phyloP scores from a whole-genome alignment of 2,888 invertebrate genomes.

The Kryphioiulus occultus region DNA sequence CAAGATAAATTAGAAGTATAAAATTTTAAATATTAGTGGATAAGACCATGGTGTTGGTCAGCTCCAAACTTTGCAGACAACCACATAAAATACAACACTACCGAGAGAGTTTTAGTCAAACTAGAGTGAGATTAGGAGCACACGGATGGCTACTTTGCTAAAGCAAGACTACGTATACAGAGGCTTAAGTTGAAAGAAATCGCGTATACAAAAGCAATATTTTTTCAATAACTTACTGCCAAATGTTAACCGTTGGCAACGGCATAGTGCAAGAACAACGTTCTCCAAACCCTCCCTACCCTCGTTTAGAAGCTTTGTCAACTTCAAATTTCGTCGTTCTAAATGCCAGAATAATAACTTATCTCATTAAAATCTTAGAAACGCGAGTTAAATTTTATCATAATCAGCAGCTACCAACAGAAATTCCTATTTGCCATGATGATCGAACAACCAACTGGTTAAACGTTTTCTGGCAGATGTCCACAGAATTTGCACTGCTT shows the following conservation, averaged over 20 bases:
- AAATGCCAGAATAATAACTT: neutral
- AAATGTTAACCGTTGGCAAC: neutral
- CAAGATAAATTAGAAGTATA: neutral
- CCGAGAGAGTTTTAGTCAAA: neutral
- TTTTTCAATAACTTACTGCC: conserved; percentile 31
- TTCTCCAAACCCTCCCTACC: conserved; percentile 30
- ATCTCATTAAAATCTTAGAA: neutral
- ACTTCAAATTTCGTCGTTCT: neutral
- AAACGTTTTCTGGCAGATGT: neutral
- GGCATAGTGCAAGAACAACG: neutral
- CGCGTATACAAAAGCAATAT: conserved; percentile 31
- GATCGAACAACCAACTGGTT: neutral
- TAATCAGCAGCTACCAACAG: neutral
- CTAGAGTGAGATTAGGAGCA: conserved; percentile 25
- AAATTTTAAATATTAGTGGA: neutral
- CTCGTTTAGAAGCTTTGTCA: neutral
- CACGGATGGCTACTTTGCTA: conserved; percentile 1
- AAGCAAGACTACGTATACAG: conserved; percentile 25
- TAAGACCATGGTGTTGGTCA: neutral
- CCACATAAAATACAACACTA: neutral
- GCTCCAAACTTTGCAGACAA: neutral
- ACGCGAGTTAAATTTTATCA: neutral
- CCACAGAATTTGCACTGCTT: neutral
- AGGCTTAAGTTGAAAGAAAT: neutral
- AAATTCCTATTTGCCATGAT: neutral